These are phyloP conservation scores for Pelobates cultripes DNA, from an alignment of 2,797 vertebrate species.

Conservation along the genomic window DNA sequence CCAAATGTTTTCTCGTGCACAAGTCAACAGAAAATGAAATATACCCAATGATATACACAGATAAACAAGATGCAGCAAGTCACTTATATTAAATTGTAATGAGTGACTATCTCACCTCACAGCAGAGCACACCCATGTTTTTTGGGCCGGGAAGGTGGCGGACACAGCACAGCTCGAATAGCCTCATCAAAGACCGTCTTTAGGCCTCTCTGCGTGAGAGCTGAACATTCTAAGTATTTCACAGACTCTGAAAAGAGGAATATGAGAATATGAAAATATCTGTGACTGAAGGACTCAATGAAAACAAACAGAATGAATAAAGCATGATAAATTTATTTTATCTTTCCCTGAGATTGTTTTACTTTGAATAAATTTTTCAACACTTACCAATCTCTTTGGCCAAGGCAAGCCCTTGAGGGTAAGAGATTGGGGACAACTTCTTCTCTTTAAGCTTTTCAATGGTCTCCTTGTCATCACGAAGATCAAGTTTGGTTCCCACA, in stretches of 20 bases:
- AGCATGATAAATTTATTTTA: not conserved
- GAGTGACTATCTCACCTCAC: conserved; percentile 68
- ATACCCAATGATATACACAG: no score
- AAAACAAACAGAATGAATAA: no score
- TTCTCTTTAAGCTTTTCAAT: conserved; percentile 94
- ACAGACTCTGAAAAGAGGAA: conserved; percentile 76
- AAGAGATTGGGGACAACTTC: conserved; percentile 84
- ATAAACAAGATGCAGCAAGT: no score
- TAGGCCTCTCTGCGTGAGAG: conserved; percentile 87
- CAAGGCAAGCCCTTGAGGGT: conserved; percentile 77
- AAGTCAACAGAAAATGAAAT: no score
- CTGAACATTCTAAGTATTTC: conserved; percentile 91
- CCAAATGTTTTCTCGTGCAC: no score
- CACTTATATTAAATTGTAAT: no score
- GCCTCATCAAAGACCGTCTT: conserved; percentile 93
- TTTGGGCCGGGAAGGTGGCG: conserved; percentile 81
- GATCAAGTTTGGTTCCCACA: conserved; percentile 91
- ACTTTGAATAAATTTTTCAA: not conserved
- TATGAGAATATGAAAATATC: conserved; percentile 27
- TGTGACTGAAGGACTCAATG: no score
- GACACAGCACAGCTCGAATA: conserved; percentile 90
- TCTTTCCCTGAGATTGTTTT: not conserved
- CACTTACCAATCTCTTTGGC: conserved; percentile 79
- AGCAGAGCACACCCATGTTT: conserved; percentile 80
- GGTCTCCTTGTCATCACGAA: conserved; percentile 91